Evolutionary conservation across 1,140 invertebrate species (phyloP), one percentile per base, ranked within the genome.

Genomic region (Drosophila miranda): DNA sequence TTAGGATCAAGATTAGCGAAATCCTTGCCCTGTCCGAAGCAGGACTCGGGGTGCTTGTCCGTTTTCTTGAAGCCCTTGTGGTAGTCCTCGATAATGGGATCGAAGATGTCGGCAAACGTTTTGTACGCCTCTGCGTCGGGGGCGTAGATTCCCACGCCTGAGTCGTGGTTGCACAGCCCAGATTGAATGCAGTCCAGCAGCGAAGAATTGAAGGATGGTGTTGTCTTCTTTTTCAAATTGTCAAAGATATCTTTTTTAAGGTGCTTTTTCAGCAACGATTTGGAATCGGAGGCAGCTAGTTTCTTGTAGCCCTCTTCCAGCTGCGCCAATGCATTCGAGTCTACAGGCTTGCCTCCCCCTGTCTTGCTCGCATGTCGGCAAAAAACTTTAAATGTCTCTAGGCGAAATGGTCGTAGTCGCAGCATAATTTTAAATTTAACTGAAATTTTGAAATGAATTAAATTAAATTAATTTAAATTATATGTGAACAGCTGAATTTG

Each of bases 41-140:
- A 95, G 90, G 95, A 95, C 13, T 94, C 91, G 0, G 98, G 98
- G 92, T 99, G 98, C 86, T 96, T 96, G 92, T 96, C 96, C 63
- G 93, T 95, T 90, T 96, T 95, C 92, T 95, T 96, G 93, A 98
- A 98, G 73, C 97, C 97, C 82, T 93, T 93, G 91, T 99, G 97
- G 92, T 98, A 99, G 83, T 98, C 97, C 81, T 98, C 96, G 88
- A 99, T 99, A 92, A 99, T 97, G 79, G 97, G 97, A 92, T 99
- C 96, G 86, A 99, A 99, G 46, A 99, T 92, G 46, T 96, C 96
- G 48, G 95, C 93, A 90, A 99, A 99, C 1, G 96, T 93, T 57
- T 94, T 94, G 92, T 99, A 99, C 13, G 97, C 92, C 90, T 99
- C 97, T 55, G 97, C 96, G 92, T 99, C 98, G 6, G 98, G 97